Evolutionary conservation across 2,113 vertebrate genomes (phyloP).

Genomic region (Sylvilagus bachmani): DNA sequence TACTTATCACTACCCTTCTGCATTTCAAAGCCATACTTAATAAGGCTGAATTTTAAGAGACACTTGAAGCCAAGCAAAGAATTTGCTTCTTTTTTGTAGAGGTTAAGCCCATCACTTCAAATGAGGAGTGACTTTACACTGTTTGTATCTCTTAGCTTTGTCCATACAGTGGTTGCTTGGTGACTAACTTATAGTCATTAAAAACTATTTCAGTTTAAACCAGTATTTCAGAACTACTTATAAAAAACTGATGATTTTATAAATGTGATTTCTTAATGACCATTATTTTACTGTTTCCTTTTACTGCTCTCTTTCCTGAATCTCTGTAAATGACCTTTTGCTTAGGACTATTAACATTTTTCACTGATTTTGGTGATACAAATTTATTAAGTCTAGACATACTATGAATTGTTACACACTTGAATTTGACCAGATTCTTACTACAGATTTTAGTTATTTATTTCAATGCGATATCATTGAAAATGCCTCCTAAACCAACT

Average conservation of each 20-base stretch:
- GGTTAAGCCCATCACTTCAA: background rate
- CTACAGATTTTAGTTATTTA: background rate
- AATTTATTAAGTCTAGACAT: background rate
- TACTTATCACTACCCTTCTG: background rate
- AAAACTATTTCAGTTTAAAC: constrained; percentile 1
- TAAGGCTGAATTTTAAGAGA: background rate
- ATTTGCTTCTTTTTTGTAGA: background rate
- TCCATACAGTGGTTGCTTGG: background rate
- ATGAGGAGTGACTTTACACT: background rate
- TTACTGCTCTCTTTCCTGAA: background rate
- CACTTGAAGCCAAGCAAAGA: background rate
- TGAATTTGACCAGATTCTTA: background rate
- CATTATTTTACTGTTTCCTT: background rate
- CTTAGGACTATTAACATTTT: background rate
- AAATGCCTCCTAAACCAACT: background rate
- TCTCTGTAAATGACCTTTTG: background rate
- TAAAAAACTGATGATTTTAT: background rate
- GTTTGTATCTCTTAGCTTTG: background rate
- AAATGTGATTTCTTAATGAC: background rate
- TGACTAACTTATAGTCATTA: background rate
- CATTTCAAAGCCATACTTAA: background rate
- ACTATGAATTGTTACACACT: background rate
- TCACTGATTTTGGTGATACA: background rate
- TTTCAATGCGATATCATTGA: background rate
- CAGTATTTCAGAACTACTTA: background rate